Conservation (phyloP, 2,113 vertebrate species). For the Aphyosemion australe region DNA sequence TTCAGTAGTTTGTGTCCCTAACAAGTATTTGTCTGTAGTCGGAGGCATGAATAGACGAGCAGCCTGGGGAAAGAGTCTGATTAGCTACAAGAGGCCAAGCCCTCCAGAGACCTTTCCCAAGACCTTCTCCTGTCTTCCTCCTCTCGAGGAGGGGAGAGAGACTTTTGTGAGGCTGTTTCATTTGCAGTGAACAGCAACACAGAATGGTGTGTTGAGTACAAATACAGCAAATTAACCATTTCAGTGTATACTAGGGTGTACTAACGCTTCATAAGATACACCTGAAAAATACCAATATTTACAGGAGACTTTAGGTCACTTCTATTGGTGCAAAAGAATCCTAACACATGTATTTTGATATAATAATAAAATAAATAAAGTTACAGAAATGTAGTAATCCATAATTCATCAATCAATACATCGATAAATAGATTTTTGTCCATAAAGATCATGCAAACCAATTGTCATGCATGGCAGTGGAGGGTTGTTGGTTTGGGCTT, state of each 20-base stretch:
- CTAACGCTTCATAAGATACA: background rate
- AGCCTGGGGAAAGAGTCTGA: constrained; percentile 47
- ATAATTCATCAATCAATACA: no score
- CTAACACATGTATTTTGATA: no score
- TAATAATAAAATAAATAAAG: no score
- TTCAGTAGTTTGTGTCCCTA: constrained; percentile 36
- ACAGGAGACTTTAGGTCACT: no score
- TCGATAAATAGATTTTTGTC: no score
- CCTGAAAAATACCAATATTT: background rate
- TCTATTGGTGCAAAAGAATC: no score
- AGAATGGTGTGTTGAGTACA: constrained; percentile 26
- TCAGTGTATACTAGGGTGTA: background rate
- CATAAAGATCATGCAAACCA: no score
- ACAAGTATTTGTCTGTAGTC: constrained; percentile 41
- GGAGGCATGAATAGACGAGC: constrained; percentile 30
- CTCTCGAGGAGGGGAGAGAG: constrained; percentile 37
- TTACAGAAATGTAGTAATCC: no score
- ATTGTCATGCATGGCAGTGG: no score
- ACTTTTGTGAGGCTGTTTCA: constrained; percentile 11
- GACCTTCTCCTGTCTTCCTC: constrained; percentile 42
- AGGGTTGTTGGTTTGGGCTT: no score
- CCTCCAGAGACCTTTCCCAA: constrained; percentile 47
- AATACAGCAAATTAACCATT: constrained; percentile 1
- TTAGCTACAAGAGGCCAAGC: constrained; percentile 51
- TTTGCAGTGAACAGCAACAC: constrained; percentile 29